phyloP scores from a whole-genome alignment of 2,888 invertebrate genomes.

The Oscheius onirici region DNA sequence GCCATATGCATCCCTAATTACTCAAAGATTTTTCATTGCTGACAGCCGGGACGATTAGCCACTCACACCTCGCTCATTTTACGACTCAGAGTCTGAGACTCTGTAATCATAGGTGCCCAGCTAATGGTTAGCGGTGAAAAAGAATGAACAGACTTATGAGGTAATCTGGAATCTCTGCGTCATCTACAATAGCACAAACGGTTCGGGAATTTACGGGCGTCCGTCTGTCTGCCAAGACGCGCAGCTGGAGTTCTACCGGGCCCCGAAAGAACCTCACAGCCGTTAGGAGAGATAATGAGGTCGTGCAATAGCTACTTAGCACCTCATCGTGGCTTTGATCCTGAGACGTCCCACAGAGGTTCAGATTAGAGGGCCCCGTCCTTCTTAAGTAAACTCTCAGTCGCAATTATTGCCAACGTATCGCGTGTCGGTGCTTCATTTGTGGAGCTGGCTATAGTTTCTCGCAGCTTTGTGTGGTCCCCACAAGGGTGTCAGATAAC shows the following conservation, averaged over 20 bases:
- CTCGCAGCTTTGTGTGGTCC: constrained; percentile 22
- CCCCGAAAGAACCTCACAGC: neutral
- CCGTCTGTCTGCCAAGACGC: constrained; percentile 12
- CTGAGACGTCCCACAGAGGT: neutral
- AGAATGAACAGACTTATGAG: no score
- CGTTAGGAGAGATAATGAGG: neutral
- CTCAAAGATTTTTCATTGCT: constrained; percentile 35
- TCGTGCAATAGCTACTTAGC: constrained; percentile 6
- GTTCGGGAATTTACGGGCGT: constrained; percentile 30
- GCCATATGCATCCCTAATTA: constrained; percentile 34
- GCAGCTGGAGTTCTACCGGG: constrained; percentile 8
- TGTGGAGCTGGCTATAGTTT: constrained; percentile 25
- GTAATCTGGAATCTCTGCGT: constrained; percentile 10
- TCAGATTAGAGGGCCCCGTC: neutral
- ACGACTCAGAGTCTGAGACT: neutral
- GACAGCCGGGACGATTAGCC: constrained; percentile 32
- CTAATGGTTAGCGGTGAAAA: constrained; percentile 12
- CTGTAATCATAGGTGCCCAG: constrained; percentile 15
- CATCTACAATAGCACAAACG: constrained; percentile 31
- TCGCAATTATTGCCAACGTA: constrained; percentile 25
- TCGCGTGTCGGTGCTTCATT: constrained; percentile 30
- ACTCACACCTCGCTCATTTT: constrained; percentile 17
- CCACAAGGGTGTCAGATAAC: constrained; percentile 10
- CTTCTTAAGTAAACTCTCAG: constrained; percentile 16
- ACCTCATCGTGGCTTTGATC: neutral